A percentile compares a stretch with the other conserved stretches of the same genome.
Conservation (phyloP, 2,797 vertebrate genomes). For the Babyrousa celebensis region DNA sequence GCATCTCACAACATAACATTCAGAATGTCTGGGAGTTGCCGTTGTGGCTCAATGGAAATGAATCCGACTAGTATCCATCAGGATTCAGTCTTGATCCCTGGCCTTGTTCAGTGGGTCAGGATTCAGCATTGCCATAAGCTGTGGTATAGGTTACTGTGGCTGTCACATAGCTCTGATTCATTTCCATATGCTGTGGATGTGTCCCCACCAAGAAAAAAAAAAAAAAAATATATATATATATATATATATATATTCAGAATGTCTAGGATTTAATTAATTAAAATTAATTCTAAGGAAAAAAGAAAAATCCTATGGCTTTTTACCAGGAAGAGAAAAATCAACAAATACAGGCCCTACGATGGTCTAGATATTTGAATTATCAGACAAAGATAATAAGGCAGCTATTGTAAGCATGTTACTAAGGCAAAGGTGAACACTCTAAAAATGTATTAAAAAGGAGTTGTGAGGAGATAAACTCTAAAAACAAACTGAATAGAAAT, state of each 20-base stretch:
- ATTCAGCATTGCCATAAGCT: too few relatives aligned
- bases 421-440: background rate
- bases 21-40: background rate
- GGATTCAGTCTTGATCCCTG: too few relatives aligned
- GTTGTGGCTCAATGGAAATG: too few relatives aligned
- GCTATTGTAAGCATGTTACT: background rate
- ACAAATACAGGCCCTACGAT: background rate
- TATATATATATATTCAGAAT: background rate
- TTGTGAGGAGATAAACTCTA: conserved; percentile 29
- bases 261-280: background rate
- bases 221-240: too few relatives aligned
- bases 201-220: too few relatives aligned
- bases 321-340: background rate
- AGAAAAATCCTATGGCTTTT: background rate
- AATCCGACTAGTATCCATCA: too few relatives aligned
- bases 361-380: background rate
- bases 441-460: conserved; percentile 24
- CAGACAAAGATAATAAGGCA: background rate
- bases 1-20: background rate
- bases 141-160: too few relatives aligned
- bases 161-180: too few relatives aligned
- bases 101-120: too few relatives aligned
- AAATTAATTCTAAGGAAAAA: conserved; percentile 3
- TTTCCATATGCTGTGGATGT: too few relatives aligned
- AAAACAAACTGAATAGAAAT: background rate